Percentiles rank a stretch among this genome's conserved stretches.
These are phyloP conservation scores for Pantala flavescens DNA, from an alignment of 1,140 invertebrate genomes.

Conservation along the genomic window DNA sequence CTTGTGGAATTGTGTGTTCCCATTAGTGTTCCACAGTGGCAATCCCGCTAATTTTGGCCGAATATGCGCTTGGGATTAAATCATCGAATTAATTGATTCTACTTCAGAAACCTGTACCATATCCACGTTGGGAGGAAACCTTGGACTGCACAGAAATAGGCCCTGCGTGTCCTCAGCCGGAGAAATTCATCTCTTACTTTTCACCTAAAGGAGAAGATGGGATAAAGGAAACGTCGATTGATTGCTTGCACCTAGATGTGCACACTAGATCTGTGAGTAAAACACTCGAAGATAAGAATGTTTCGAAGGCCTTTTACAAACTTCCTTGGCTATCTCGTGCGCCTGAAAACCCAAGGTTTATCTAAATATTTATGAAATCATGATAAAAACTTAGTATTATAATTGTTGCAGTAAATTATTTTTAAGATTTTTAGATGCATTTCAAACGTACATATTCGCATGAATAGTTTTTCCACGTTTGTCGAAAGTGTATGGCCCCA, in stretches of 20 bases:
- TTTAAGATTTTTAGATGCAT: not conserved
- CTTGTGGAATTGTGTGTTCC: too few relatives aligned
- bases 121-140: not conserved
- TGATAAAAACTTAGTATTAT: not conserved
- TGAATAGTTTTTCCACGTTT: too few relatives aligned
- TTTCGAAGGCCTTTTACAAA: not conserved
- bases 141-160: not conserved
- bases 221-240: not conserved
- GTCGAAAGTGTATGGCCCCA: too few relatives aligned
- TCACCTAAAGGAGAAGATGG: not conserved
- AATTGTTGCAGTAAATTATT: not conserved
- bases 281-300: not conserved
- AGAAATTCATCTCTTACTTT: not conserved
- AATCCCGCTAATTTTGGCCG: too few relatives aligned
- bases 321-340: not conserved
- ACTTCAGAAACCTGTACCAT: not conserved
- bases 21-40: too few relatives aligned
- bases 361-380: not conserved
- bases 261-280: not conserved
- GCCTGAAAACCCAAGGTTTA: not conserved
- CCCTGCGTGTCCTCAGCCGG: not conserved
- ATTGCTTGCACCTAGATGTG: conserved; percentile 2
- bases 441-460: not conserved
- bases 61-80: too few relatives aligned
- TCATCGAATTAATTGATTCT: not conserved